Percentiles rank a stretch among this genome's conserved stretches.
phyloP scores from a whole-genome alignment of 2,888 invertebrate genomes.

The Mellilla xanthometata region DNA sequence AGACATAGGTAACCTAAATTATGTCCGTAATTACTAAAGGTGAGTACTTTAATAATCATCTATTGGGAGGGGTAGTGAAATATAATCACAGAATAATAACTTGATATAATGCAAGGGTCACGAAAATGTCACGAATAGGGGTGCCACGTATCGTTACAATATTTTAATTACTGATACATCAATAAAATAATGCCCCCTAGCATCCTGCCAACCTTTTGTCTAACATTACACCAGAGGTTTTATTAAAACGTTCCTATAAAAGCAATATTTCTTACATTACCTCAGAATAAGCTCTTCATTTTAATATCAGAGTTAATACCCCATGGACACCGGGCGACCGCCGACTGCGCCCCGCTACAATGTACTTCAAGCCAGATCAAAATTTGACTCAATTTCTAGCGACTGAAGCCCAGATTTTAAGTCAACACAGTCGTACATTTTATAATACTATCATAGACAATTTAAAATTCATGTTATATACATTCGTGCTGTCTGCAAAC shows the following conservation, averaged over 20 bases:
- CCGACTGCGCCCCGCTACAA: constrained; percentile 37
- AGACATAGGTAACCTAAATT: too few species aligned
- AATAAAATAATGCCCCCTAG: constrained; percentile 11
- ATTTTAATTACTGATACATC: constrained; percentile 15
- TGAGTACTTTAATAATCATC: too few species aligned
- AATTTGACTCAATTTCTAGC: constrained; percentile 3
- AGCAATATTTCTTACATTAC: constrained; percentile 38
- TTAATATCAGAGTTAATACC: constrained; percentile 44
- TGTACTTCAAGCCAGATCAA: constrained; percentile 16
- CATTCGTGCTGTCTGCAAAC: neutral
- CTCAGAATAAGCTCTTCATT: constrained; percentile 34
- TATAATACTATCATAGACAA: too few species aligned
- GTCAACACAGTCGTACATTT: too few species aligned
- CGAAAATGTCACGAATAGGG: constrained; percentile 5
- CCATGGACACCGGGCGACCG: constrained; percentile 42
- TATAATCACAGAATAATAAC: too few species aligned
- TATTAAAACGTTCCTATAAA: constrained; percentile 33
- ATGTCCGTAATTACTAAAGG: too few species aligned
- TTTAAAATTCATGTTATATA: too few species aligned
- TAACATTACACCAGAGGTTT: constrained; percentile 20
- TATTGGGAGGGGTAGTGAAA: too few species aligned
- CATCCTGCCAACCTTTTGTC: constrained; percentile 21
- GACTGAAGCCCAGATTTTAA: neutral
- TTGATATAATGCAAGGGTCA: neutral
- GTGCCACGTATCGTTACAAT: constrained; percentile 8